Base-by-base conservation (phyloP, 2,888 invertebrate species). In the Luffia ferchaultella region DNA sequence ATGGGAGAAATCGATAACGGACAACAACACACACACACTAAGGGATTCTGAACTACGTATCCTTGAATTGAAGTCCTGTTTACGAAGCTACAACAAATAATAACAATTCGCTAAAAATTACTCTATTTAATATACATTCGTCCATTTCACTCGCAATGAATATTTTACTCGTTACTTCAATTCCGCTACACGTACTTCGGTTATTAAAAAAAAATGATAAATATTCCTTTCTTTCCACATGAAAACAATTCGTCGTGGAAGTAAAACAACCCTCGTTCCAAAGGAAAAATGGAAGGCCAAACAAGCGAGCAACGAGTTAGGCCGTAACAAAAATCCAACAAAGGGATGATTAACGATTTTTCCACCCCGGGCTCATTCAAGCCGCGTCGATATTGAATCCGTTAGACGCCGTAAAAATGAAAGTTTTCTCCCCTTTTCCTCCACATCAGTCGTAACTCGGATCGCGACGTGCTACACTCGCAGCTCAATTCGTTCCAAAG, bases 311-410 rank as follows among this genome's bases (percentile, higher is more conserved):
- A 82, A 80, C 79, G 77, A 83, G 80, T 83, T 82, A 83, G 78
- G 70, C 75, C 70, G 76, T 79, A 77, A 79, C 82, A 80, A 79
- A 82, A 83, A 80, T 82, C 78, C 76, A 79, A 82, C 80, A 83
- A 82, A 79, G 78, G 79, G 66, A 83, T 83, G 83, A 83, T 82
- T 83, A 83, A 83, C 83, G 82, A 77, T 80, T 79, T 78, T 76
- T 73, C 66, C 71, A 67, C 72, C 76, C 70, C 69, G 66, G 71
- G 73, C 78, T 82, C 78, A 82, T 82, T 82, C 80, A 78, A 77
- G 76, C 73, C 70, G 68, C 76, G 77, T 73, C 80, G 79, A 80
- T 83, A 83, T 83, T 83, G 82, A 82, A 82, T 80, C 78, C 78
- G 76, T 74, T 78, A 76, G 79, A 70, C 75, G 72, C 75, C 70